Conservation (phyloP, 2,888 invertebrate genomes). For the Lasiommata megera region DNA sequence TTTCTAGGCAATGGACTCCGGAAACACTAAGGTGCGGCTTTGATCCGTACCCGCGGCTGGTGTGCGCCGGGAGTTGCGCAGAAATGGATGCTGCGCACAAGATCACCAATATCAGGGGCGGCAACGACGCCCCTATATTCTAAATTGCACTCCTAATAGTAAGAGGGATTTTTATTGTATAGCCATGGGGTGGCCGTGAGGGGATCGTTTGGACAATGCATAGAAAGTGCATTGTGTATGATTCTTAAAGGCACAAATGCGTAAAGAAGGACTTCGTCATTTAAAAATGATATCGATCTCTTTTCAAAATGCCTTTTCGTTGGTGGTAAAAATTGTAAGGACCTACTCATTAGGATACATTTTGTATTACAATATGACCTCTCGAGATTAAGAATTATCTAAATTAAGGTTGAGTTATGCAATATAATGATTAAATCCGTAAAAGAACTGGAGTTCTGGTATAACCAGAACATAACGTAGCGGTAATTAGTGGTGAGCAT, state of each 20-base stretch:
- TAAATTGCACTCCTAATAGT: slow-evolving; percentile 57
- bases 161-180: slow-evolving; percentile 46
- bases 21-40: slow-evolving; percentile 64
- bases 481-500: too few species aligned
- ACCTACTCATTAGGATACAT: too few species aligned
- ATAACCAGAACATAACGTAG: too few species aligned
- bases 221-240: slow-evolving; percentile 17
- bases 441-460: too few species aligned
- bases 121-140: slow-evolving; percentile 58
- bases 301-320: background rate
- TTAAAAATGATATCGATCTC: background rate
- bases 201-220: slow-evolving; percentile 29
- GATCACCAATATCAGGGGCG: slow-evolving; percentile 61
- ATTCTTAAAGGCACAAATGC: slow-evolving; percentile 2
- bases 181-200: slow-evolving; percentile 24
- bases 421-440: too few species aligned
- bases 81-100: slow-evolving; percentile 72
- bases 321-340: background rate
- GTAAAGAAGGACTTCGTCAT: background rate
- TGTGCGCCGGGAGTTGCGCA: slow-evolving; percentile 72
- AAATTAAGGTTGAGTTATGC: too few species aligned
- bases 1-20: slow-evolving; percentile 56
- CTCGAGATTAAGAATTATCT: too few species aligned
- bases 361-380: background rate
- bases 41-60: slow-evolving; percentile 56